phyloP scores from a whole-genome alignment of 2,888 invertebrate species.

The Rhagophthalmus giganteus region DNA sequence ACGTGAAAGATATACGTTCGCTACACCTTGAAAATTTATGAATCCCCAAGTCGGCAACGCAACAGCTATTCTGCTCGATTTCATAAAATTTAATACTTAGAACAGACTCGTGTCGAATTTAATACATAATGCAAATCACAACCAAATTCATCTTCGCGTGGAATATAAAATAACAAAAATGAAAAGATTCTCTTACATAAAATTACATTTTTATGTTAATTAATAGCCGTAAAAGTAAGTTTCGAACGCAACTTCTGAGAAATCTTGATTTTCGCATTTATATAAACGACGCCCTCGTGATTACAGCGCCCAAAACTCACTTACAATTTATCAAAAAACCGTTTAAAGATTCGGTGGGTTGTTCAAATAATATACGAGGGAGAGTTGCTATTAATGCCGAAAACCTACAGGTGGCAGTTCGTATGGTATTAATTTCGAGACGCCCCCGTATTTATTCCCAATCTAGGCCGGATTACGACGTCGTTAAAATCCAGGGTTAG shows the following conservation, averaged over 20 bases:
- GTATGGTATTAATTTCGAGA: constrained; percentile 1
- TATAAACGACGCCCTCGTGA: constrained; percentile 8
- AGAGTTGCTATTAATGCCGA: neutral
- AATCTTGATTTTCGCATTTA: constrained; percentile 14
- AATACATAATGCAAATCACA: constrained; percentile 30
- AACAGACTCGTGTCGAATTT: constrained; percentile 21
- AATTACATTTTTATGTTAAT: constrained; percentile 29
- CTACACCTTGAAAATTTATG: too few species aligned
- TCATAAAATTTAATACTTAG: constrained; percentile 18
- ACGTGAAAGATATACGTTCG: too few species aligned
- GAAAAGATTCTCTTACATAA: constrained; percentile 12
- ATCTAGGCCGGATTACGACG: constrained; percentile 14
- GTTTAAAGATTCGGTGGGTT: constrained; percentile 1
- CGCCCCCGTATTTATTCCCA: constrained; percentile 13
- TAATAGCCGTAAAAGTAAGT: constrained; percentile 18
- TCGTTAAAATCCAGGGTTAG: constrained; percentile 14
- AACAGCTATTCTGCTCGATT: too few species aligned
- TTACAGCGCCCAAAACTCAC: neutral
- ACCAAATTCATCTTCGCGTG: constrained; percentile 21
- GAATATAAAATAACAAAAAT: constrained; percentile 23
- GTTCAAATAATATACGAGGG: constrained; percentile 4
- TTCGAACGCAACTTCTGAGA: constrained; percentile 6
- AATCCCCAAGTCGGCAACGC: too few species aligned
- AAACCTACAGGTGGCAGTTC: constrained; percentile 9
- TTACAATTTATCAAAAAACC: constrained; percentile 2